A percentile compares a stretch with the other conserved stretches of the same genome.
Evolutionary conservation across 2,888 invertebrate genomes (phyloP).

Genomic region (Dromius quadrimaculatus): DNA sequence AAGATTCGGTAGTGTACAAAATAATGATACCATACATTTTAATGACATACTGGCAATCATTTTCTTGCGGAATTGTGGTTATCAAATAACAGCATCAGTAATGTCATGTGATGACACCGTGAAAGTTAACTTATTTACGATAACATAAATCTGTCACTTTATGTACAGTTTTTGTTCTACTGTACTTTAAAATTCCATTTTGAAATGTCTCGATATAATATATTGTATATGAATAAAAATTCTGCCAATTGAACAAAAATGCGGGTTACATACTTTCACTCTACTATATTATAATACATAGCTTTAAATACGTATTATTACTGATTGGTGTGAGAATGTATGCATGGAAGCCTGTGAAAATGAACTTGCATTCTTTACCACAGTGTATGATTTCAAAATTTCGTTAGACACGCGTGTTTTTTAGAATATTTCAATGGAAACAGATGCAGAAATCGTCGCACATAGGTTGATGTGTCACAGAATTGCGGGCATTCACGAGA

Average conservation of each 20-base stretch:
- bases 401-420: constrained; percentile 46
- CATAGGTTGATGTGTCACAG: constrained; percentile 50
- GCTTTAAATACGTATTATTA: constrained; percentile 58
- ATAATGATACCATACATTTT: constrained; percentile 43
- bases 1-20: constrained; percentile 52
- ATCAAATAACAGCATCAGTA: constrained; percentile 48
- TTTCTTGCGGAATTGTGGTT: constrained; percentile 51
- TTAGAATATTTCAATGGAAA: constrained; percentile 35
- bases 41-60: constrained; percentile 51
- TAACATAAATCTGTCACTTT: constrained; percentile 46
- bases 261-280: constrained; percentile 60
- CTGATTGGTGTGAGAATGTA: constrained; percentile 56
- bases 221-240: constrained; percentile 58
- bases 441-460: constrained; percentile 33
- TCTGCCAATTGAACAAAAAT: constrained; percentile 65
- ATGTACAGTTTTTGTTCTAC: constrained; percentile 46
- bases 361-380: constrained; percentile 41
- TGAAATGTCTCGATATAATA: constrained; percentile 52
- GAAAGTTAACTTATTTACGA: constrained; percentile 45
- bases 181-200: constrained; percentile 51
- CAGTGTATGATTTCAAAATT: constrained; percentile 48
- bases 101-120: constrained; percentile 47
- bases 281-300: constrained; percentile 58
- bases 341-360: constrained; percentile 54
- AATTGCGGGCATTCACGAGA: no score